These are phyloP conservation scores for Campoplex capitator DNA, from an alignment of 2,888 invertebrate genomes.

Conservation along the genomic window DNA sequence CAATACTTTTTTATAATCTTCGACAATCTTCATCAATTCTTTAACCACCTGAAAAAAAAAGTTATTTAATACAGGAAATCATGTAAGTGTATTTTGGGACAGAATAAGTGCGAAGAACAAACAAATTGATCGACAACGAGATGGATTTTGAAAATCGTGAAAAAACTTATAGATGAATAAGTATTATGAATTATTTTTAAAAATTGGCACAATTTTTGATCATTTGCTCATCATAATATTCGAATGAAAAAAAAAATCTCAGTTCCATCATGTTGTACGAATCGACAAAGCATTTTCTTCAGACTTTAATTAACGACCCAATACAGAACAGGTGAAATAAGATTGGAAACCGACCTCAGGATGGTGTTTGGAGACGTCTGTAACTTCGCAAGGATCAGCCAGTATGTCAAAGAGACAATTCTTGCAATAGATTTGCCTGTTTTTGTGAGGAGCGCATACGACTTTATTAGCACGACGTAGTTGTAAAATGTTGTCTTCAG, in stretches of 20 bases:
- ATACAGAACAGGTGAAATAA: neutral
- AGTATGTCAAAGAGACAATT: conserved; percentile 78
- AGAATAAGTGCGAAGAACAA: neutral
- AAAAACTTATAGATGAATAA: neutral
- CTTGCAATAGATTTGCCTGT: conserved; percentile 70
- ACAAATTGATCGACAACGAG: neutral
- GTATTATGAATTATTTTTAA: no score
- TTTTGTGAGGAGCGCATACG: conserved; percentile 67
- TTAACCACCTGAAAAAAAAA: conserved; percentile 72
- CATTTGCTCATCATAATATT: no score
- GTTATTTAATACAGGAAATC: neutral
- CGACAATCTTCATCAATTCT: conserved; percentile 70
- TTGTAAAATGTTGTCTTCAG: conserved; percentile 46
- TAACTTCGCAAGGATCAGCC: conserved; percentile 80
- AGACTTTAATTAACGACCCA: neutral
- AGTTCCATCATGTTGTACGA: no score
- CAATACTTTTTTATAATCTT: conserved; percentile 70
- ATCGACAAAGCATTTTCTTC: no score
- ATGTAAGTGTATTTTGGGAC: neutral
- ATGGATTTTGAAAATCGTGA: neutral
- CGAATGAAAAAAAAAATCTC: no score
- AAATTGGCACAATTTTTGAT: no score
- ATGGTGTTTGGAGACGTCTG: conserved; percentile 73
- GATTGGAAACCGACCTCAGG: conserved; percentile 72
- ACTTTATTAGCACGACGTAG: conserved; percentile 72